Evolutionary conservation across 2,888 invertebrate species (phyloP).

Genomic region (Agrotis segetum): DNA sequence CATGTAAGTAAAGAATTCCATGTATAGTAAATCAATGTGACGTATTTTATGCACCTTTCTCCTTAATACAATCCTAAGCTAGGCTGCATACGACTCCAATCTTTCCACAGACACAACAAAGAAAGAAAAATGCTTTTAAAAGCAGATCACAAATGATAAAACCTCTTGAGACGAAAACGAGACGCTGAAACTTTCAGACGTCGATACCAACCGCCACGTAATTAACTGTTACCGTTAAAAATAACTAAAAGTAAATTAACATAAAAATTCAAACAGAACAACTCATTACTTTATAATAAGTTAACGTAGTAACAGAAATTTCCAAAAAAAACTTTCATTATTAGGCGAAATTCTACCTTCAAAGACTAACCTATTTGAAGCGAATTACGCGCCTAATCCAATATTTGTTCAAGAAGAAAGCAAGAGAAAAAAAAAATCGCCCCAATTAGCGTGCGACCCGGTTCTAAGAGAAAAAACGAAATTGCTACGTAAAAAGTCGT

Average conservation of each 20-base stretch:
- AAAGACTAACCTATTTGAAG: slow-evolving; percentile 84
- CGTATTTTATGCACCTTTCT: neutral
- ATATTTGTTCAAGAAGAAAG: slow-evolving; percentile 85
- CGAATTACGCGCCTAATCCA: slow-evolving; percentile 87
- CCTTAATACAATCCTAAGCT: neutral
- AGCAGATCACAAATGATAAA: slow-evolving; percentile 51
- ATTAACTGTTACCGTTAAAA: slow-evolving; percentile 41
- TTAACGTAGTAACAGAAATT: slow-evolving; percentile 65
- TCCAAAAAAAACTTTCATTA: slow-evolving; percentile 74
- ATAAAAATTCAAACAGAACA: slow-evolving; percentile 52
- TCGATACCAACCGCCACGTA: slow-evolving; percentile 34
- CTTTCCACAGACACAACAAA: slow-evolving; percentile 39
- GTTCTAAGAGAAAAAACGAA: slow-evolving; percentile 89
- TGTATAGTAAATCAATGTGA: slow-evolving; percentile 11
- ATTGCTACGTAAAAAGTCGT: slow-evolving; percentile 91
- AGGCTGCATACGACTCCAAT: slow-evolving; percentile 40
- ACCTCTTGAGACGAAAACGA: slow-evolving; percentile 46
- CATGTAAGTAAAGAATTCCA: neutral
- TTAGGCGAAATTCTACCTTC: slow-evolving; percentile 74
- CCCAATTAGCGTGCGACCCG: slow-evolving; percentile 88
- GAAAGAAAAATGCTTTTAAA: slow-evolving; percentile 38
- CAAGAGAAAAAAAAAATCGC: slow-evolving; percentile 82
- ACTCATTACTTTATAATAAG: slow-evolving; percentile 66
- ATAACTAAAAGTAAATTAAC: slow-evolving; percentile 43
- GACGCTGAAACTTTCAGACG: slow-evolving; percentile 36